A percentile compares a stretch with the other conserved stretches of the same genome.
Conservation (phyloP, 1,140 invertebrate species). For the Drosophila nasuta region DNA sequence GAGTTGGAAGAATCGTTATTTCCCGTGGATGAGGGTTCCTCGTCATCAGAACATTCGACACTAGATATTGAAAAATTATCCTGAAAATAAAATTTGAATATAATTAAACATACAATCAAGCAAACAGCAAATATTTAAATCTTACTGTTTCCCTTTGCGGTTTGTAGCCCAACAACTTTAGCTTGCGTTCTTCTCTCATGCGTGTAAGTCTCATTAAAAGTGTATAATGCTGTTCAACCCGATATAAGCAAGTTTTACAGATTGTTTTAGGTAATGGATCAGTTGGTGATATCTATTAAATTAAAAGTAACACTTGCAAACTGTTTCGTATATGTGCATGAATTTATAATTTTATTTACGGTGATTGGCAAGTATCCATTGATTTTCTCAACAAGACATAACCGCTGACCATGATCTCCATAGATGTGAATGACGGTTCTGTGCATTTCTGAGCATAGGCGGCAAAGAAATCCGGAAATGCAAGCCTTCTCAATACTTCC, state of each 20-base stretch:
- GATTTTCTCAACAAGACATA: conserved; percentile 90
- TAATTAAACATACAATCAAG: background rate
- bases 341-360: conserved; percentile 86
- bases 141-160: conserved; percentile 36
- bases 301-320: background rate
- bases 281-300: conserved; percentile 88
- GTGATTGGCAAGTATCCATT: conserved; percentile 91
- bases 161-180: conserved; percentile 51
- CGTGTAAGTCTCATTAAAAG: conserved; percentile 87
- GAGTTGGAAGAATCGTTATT: conserved; percentile 7
- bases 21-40: conserved; percentile 40
- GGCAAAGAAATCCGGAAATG: conserved; percentile 91
- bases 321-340: conserved; percentile 27
- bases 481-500: conserved; percentile 91
- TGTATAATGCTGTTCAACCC: conserved; percentile 89
- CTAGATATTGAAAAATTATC: conserved; percentile 58
- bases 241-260: conserved; percentile 89
- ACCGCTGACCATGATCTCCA: conserved; percentile 90
- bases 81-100: conserved; percentile 25
- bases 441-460: conserved; percentile 92
- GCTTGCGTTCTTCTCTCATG: conserved; percentile 64
- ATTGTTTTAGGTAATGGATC: conserved; percentile 91
- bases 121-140: background rate
- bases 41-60: conserved; percentile 65
- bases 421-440: conserved; percentile 91